These are phyloP conservation scores for Dasyornis broadbenti DNA, from an alignment of 2,113 vertebrate genomes.

Conservation along the genomic window DNA sequence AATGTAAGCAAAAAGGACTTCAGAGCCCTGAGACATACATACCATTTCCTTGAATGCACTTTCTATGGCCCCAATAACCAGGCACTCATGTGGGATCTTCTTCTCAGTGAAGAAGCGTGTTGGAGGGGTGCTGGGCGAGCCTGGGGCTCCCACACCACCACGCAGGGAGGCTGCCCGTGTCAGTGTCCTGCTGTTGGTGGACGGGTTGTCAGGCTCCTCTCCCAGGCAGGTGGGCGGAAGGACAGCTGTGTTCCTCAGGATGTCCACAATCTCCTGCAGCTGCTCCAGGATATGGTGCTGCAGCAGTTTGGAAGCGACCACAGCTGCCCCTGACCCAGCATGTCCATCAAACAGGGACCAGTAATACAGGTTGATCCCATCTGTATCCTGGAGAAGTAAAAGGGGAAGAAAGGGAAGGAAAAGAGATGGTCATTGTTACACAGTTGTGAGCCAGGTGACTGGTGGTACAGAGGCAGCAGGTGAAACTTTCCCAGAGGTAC, in stretches of 20 bases:
- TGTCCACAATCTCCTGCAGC: conserved; percentile 88
- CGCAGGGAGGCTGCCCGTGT: conserved; percentile 88
- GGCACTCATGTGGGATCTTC: conserved; percentile 91
- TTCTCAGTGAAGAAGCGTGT: conserved; percentile 95
- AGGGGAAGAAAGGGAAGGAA: background rate
- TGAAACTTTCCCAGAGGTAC: background rate
- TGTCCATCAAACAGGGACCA: conserved; percentile 97
- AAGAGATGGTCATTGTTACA: background rate
- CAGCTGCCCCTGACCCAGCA: conserved; percentile 88
- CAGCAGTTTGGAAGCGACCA: conserved; percentile 87
- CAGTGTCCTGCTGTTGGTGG: conserved; percentile 77
- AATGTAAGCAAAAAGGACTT: background rate
- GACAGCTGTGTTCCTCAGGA: conserved; percentile 79
- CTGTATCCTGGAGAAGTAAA: conserved; percentile 70
- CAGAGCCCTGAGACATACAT: conserved; percentile 19
- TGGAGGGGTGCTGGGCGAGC: conserved; percentile 84
- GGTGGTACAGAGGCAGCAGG: background rate
- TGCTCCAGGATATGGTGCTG: conserved; percentile 90
- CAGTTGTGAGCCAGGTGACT: background rate
- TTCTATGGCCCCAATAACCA: conserved; percentile 93
- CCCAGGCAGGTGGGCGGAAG: conserved; percentile 86
- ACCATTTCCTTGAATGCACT: conserved; percentile 98
- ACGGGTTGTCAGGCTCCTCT: conserved; percentile 80
- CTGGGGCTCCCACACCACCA: conserved; percentile 84
- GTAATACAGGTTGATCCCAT: conserved; percentile 87